Evolutionary conservation across 2,113 vertebrate species (phyloP).

Genomic region (Callopanchax toddi): DNA sequence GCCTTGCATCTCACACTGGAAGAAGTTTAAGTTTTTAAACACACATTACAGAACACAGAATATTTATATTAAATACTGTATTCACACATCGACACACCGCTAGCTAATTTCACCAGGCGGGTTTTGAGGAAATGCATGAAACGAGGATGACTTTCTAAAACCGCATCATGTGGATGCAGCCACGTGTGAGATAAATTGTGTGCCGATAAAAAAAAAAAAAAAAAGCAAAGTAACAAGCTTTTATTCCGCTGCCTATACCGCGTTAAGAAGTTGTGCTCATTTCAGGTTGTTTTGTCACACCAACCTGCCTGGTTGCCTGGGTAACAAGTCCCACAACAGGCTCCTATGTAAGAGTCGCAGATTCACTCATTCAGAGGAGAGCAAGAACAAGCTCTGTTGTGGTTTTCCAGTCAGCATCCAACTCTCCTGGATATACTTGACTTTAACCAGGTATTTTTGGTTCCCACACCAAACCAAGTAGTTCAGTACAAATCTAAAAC

Average conservation of each 20-base stretch:
- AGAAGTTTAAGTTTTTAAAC: background rate
- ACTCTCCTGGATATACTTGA: background rate
- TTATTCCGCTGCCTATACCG: background rate
- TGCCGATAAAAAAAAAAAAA: background rate
- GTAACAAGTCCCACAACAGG: background rate
- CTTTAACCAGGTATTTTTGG: background rate
- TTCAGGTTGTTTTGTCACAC: slow-evolving; percentile 5
- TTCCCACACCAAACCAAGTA: background rate
- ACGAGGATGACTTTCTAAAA: background rate
- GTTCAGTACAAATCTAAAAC: background rate
- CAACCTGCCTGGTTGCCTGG: slow-evolving; percentile 3
- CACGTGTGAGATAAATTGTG: background rate
- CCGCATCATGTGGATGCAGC: background rate
- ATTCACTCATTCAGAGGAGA: background rate
- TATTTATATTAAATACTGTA: background rate
- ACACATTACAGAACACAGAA: background rate
- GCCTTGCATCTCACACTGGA: background rate
- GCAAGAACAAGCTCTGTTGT: background rate
- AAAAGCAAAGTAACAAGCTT: slow-evolving; percentile 5
- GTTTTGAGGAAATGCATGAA: background rate
- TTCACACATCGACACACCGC: no score
- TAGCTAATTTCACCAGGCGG: background rate
- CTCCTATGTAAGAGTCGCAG: background rate
- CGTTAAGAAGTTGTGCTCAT: slow-evolving; percentile 7
- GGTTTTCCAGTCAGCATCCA: background rate